phyloP scores from a whole-genome alignment of 2,888 invertebrate genomes.

The Apamea anceps region DNA sequence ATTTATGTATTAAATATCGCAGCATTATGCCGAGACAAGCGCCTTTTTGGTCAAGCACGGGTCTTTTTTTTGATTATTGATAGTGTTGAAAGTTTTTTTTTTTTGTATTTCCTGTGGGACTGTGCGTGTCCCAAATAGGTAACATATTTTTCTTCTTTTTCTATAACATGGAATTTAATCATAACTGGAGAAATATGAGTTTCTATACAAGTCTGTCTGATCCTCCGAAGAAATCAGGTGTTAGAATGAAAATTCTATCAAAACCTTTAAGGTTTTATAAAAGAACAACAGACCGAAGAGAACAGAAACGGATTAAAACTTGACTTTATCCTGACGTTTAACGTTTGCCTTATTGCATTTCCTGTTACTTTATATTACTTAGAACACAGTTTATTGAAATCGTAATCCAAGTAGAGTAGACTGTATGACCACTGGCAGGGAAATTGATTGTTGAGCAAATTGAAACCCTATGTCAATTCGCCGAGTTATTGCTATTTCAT shows the following conservation, averaged over 20 bases:
- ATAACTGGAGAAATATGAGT: background rate
- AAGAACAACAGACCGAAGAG: background rate
- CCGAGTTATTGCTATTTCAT: background rate
- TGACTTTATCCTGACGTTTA: constrained; percentile 5
- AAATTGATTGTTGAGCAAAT: background rate
- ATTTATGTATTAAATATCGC: background rate
- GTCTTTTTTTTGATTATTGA: background rate
- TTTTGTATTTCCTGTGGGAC: background rate
- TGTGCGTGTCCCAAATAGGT: background rate
- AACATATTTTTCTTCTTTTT: background rate
- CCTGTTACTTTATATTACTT: background rate
- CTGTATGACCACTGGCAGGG: background rate
- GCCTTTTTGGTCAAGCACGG: background rate
- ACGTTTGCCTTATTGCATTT: constrained; percentile 13
- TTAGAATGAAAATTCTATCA: background rate
- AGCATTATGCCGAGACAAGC: background rate
- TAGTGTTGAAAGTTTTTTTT: background rate
- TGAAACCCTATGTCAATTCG: background rate
- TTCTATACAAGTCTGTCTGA: too few relatives aligned
- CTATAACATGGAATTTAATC: background rate
- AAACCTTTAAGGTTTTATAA: background rate
- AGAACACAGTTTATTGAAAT: background rate
- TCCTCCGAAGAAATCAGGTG: background rate
- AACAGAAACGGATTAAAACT: constrained; percentile 26
- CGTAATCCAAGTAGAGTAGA: too few relatives aligned